A percentile compares a stretch with the other conserved stretches of the same genome.
Evolutionary conservation across 2,888 invertebrate genomes (phyloP).

Genomic region (Cheilosia urbana): DNA sequence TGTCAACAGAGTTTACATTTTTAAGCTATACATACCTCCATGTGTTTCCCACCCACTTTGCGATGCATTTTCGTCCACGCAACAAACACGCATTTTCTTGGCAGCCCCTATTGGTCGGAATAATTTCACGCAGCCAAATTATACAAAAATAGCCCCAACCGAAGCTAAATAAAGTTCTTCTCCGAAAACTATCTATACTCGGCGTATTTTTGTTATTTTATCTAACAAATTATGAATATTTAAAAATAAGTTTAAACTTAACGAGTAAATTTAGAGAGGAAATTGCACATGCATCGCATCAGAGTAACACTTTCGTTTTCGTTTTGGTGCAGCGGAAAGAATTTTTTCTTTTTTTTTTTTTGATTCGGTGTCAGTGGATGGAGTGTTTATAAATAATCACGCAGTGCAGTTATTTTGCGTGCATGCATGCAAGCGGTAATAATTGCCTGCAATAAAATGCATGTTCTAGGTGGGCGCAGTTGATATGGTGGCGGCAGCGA

Average conservation of each 20-base stretch:
- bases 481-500: neutral
- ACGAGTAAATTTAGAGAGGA: conserved; percentile 41
- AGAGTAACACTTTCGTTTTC: conserved; percentile 58
- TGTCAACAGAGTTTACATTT: conserved; percentile 30
- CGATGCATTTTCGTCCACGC: conserved; percentile 57
- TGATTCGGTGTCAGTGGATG: conserved; percentile 43
- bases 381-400: conserved; percentile 57
- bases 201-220: conserved; percentile 27
- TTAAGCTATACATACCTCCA: neutral
- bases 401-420: conserved; percentile 50
- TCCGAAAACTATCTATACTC: conserved; percentile 42
- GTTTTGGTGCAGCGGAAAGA: conserved; percentile 10
- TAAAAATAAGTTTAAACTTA: conserved; percentile 50
- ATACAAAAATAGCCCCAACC: conserved; percentile 38
- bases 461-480: conserved; percentile 52
- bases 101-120: conserved; percentile 19
- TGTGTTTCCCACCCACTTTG: conserved; percentile 28
- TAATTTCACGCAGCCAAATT: conserved; percentile 29
- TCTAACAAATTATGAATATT: conserved; percentile 49
- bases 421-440: conserved; percentile 62
- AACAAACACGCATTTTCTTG: conserved; percentile 61
- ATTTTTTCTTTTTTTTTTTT: conserved; percentile 4
- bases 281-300: neutral
- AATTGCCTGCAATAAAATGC: conserved; percentile 58
- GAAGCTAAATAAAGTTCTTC: conserved; percentile 52